Conservation (phyloP, 1,140 invertebrate genomes). For the Calosoma granatense region DNA sequence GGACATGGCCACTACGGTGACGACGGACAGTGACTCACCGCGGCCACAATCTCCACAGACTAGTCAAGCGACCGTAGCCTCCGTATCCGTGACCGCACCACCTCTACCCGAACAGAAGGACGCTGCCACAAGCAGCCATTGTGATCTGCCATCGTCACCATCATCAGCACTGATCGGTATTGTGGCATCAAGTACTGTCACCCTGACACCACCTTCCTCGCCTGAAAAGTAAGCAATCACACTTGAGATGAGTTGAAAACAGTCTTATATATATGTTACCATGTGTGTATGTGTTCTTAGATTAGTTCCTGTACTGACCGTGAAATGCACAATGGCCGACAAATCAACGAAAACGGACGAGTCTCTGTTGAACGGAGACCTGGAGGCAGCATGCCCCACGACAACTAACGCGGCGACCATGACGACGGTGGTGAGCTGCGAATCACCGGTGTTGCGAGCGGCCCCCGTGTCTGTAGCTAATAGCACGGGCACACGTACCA, state of each 20-base stretch:
- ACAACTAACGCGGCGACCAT: conserved; percentile 37
- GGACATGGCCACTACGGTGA: not conserved
- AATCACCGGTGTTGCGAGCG: conserved; percentile 16
- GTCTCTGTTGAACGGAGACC: conserved; percentile 25
- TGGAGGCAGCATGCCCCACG: conserved; percentile 28
- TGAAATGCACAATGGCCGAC: conserved; percentile 39
- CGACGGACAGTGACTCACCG: conserved; percentile 20
- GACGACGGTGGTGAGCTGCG: conserved; percentile 29
- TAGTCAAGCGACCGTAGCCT: conserved; percentile 11
- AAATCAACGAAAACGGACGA: conserved; percentile 44
- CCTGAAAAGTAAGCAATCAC: conserved; percentile 48
- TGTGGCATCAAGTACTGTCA: conserved; percentile 37
- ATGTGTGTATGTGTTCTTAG: conserved; percentile 18
- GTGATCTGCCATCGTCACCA: conserved; percentile 36
- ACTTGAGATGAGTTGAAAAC: too few species aligned
- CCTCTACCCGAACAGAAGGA: conserved; percentile 32
- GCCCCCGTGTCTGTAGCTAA: conserved; percentile 4
- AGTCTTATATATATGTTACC: conserved; percentile 15
- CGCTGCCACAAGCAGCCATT: conserved; percentile 31
- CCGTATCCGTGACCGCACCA: conserved; percentile 2
- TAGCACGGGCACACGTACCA: conserved; percentile 13
- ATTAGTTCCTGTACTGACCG: conserved; percentile 30
- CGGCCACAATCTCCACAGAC: conserved; percentile 24
- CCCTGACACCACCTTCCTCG: conserved; percentile 47
- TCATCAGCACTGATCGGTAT: conserved; percentile 21